These are phyloP conservation scores for Melolontha melolontha DNA, from an alignment of 2,888 invertebrate species.

Conservation along the genomic window DNA sequence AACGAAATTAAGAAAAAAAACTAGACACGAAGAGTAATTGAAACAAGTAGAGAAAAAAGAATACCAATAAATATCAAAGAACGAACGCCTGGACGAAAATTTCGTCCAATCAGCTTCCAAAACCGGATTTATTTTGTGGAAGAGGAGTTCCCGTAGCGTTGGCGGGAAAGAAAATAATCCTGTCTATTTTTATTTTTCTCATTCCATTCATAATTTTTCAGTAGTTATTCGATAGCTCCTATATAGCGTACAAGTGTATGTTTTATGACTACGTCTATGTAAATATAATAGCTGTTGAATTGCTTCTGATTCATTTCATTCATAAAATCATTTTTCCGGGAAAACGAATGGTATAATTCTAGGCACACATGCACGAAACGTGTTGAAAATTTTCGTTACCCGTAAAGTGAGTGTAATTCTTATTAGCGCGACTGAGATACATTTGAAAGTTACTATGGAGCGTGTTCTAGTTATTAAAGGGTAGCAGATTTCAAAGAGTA, in stretches of 20 bases:
- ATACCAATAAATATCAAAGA: conserved; percentile 27
- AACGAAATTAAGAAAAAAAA: background rate
- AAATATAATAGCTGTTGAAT: background rate
- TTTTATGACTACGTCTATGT: conserved; percentile 10
- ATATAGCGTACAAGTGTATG: conserved; percentile 6
- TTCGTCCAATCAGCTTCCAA: conserved; percentile 38
- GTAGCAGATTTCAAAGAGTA: background rate
- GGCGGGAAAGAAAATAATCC: conserved; percentile 17
- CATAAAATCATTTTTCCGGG: conserved; percentile 21
- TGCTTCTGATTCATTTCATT: conserved; percentile 15
- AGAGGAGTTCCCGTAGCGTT: conserved; percentile 40
- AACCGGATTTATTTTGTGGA: conserved; percentile 41
- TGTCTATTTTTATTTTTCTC: conserved; percentile 35
- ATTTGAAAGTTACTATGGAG: conserved; percentile 25
- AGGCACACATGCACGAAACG: conserved; percentile 1
- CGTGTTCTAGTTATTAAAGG: conserved; percentile 2
- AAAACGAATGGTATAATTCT: background rate
- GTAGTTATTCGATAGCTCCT: conserved; percentile 7
- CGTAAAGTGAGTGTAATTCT: no score
- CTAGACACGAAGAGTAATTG: conserved; percentile 17
- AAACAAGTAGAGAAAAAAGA: conserved; percentile 14
- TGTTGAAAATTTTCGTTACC: conserved; percentile 6
- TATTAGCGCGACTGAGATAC: background rate
- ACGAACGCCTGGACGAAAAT: conserved; percentile 40
- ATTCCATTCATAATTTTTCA: conserved; percentile 39